phyloP scores from a whole-genome alignment of 2,113 vertebrate genomes.

The Microcebus lehilahytsara region DNA sequence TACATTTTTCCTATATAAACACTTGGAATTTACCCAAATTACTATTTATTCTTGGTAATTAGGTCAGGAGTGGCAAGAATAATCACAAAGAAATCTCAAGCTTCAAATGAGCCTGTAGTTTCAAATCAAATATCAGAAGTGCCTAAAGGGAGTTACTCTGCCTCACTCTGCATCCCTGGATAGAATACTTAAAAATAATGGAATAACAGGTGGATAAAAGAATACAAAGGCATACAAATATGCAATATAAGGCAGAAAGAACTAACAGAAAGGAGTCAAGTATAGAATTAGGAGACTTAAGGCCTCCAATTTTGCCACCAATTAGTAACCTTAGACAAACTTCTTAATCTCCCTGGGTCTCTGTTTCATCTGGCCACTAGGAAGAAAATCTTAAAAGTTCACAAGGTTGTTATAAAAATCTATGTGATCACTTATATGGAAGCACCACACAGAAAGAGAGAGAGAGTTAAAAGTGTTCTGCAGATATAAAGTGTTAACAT shows the following conservation, averaged over 20 bases:
- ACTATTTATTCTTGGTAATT: conserved; percentile 69
- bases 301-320: background rate
- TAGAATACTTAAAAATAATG: conserved; percentile 46
- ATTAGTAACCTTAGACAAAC: conserved; percentile 35
- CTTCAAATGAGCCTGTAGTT: conserved; percentile 51
- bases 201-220: background rate
- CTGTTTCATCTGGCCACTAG: background rate
- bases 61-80: conserved; percentile 55
- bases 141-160: conserved; percentile 35
- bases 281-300: conserved; percentile 24
- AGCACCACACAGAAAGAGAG: background rate
- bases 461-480: background rate
- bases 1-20: conserved; percentile 55
- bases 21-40: conserved; percentile 65
- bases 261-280: background rate
- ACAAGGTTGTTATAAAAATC: conserved; percentile 34
- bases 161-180: background rate
- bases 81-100: conserved; percentile 55
- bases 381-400: conserved; percentile 27
- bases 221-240: conserved; percentile 28
- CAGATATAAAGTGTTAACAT: conserved; percentile 3
- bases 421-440: background rate
- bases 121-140: conserved; percentile 55
- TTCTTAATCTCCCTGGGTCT: background rate
- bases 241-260: background rate